phyloP scores from a whole-genome alignment of 2,797 vertebrate genomes.

The Chaunax sp. region DNA sequence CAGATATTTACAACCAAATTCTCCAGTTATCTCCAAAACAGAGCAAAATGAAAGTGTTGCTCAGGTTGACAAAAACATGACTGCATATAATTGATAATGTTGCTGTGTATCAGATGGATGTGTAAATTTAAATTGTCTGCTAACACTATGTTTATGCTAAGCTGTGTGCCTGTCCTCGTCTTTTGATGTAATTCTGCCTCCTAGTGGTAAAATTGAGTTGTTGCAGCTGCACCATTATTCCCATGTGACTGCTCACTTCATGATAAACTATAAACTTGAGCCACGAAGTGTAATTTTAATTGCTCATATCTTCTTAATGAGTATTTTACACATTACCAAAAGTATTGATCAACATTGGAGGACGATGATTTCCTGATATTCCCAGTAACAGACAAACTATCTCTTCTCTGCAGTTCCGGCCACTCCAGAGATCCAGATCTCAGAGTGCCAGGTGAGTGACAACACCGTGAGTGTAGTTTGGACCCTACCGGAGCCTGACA shows the following conservation, averaged over 20 bases:
- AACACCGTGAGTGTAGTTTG: constrained; percentile 90
- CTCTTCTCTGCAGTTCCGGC: constrained; percentile 85
- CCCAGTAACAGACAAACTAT: not conserved
- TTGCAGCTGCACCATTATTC: not conserved
- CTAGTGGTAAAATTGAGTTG: constrained; percentile 13
- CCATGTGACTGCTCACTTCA: no score
- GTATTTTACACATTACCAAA: not conserved
- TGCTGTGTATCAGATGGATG: not conserved
- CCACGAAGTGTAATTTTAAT: not conserved
- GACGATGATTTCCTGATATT: not conserved
- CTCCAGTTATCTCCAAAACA: not conserved
- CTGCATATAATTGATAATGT: not conserved
- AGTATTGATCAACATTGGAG: not conserved
- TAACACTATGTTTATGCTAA: not conserved
- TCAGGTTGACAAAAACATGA: not conserved
- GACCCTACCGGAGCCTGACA: constrained; percentile 88
- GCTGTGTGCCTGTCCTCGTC: not conserved
- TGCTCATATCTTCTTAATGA: not conserved
- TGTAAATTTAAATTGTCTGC: not conserved
- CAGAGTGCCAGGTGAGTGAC: constrained; percentile 92
- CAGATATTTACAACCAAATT: not conserved
- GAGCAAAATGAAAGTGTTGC: not conserved
- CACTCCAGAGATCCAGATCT: constrained; percentile 89
- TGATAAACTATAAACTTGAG: no score
- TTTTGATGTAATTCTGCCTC: constrained; percentile 25